These are phyloP conservation scores for Tenualosa ilisha DNA, from an alignment of 2,797 vertebrate genomes.

Conservation along the genomic window DNA sequence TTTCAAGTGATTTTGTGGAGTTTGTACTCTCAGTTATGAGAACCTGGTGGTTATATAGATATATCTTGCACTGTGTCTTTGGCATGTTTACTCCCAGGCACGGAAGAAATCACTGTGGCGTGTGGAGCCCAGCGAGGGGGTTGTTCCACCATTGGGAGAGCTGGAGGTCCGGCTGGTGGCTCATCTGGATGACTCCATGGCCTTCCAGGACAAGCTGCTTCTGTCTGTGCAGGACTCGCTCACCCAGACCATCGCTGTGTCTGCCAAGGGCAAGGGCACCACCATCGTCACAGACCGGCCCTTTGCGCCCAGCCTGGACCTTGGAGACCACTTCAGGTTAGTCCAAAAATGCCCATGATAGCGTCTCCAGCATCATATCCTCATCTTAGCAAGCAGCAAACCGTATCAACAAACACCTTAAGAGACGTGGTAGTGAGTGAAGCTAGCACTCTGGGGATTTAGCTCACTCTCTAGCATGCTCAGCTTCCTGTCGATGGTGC, in stretches of 20 bases:
- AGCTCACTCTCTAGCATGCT: too few relatives aligned
- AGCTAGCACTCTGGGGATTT: too few relatives aligned
- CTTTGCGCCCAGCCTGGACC: slow-evolving; percentile 76
- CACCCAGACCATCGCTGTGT: slow-evolving; percentile 65
- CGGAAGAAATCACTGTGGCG: slow-evolving; percentile 66
- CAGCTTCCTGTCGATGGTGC: too few relatives aligned
- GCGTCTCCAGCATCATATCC: background rate
- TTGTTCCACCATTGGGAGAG: slow-evolving; percentile 67
- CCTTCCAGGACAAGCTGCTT: slow-evolving; percentile 73
- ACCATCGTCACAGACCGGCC: slow-evolving; percentile 81
- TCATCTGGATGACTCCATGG: slow-evolving; percentile 76
- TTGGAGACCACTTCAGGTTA: slow-evolving; percentile 81
- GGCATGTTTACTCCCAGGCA: slow-evolving; percentile 59
- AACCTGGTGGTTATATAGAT: background rate
- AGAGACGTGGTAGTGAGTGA: background rate
- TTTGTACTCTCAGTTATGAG: background rate
- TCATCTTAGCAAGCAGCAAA: background rate
- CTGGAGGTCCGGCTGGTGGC: slow-evolving; percentile 74
- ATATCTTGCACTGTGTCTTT: background rate
- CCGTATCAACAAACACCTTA: background rate
- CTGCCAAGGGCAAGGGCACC: slow-evolving; percentile 78
- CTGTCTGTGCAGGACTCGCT: slow-evolving; percentile 72
- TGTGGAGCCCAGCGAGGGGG: slow-evolving; percentile 77
- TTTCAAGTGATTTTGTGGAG: background rate
- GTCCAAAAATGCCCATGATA: background rate